These are phyloP conservation scores for Neotragus pygmaeus DNA, from an alignment of 2,113 vertebrate species.

Conservation along the genomic window DNA sequence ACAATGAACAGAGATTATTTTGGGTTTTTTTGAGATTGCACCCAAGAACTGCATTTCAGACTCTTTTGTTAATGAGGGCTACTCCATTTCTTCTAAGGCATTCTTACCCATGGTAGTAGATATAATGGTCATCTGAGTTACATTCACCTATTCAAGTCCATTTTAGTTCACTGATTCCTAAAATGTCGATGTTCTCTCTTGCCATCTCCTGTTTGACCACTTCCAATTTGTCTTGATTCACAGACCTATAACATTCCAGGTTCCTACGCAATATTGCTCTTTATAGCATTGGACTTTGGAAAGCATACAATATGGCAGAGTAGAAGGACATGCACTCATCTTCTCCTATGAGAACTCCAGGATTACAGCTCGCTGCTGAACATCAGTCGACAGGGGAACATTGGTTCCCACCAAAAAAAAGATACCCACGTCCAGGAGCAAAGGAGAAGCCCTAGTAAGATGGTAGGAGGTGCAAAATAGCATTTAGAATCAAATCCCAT, in stretches of 20 bases:
- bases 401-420: not conserved
- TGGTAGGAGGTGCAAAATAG: not conserved
- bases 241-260: not conserved
- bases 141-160: not conserved
- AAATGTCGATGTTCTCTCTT: not conserved
- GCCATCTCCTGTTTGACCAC: not conserved
- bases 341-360: not conserved
- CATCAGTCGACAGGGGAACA: fast-evolving
- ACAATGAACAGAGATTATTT: not conserved
- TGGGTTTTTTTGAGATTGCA: not conserved
- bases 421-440: not conserved
- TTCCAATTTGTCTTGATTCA: not conserved
- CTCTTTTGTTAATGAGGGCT: not conserved
- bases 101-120: not conserved
- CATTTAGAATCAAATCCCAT: fast-evolving
- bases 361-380: not conserved
- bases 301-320: not conserved
- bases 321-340: not conserved
- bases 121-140: not conserved
- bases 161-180: not conserved
- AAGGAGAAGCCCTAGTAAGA: not conserved
- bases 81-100: not conserved
- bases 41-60: not conserved
- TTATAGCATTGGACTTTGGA: not conserved
- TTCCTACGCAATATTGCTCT: not conserved